These are phyloP conservation scores for Urosaurus nigricauda DNA, from an alignment of 2,797 vertebrate genomes.

Conservation along the genomic window DNA sequence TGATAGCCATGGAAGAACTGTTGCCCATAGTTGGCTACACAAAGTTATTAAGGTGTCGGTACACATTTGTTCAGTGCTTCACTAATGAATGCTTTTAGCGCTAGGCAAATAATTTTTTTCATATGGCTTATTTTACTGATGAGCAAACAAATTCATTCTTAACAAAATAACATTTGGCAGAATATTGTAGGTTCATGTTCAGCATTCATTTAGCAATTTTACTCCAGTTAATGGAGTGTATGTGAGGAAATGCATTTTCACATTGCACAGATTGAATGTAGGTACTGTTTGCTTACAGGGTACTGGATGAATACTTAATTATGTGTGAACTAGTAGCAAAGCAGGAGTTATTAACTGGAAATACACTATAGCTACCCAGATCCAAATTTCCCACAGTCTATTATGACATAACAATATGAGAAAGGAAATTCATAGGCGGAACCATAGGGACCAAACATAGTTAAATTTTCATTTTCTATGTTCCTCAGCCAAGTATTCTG, in stretches of 20 bases:
- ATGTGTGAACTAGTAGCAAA: conserved; percentile 69
- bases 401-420: not conserved
- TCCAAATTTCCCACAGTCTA: conserved; percentile 34
- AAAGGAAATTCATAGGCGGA: conserved; percentile 50
- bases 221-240: conserved; percentile 21
- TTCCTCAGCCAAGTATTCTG: not conserved
- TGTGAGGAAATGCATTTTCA: conserved; percentile 43
- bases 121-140: conserved; percentile 54
- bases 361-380: conserved; percentile 61
- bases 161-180: conserved; percentile 56
- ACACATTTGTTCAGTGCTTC: conserved; percentile 25
- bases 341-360: conserved; percentile 67
- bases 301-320: conserved; percentile 77
- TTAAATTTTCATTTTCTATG: conserved; percentile 26
- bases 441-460: conserved; percentile 17
- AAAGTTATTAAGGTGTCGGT: conserved; percentile 3
- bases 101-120: conserved; percentile 48
- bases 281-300: conserved; percentile 67
- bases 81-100: conserved; percentile 43
- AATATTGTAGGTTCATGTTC: conserved; percentile 32
- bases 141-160: conserved; percentile 63
- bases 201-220: conserved; percentile 52
- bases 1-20: conserved; percentile 1
- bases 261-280: conserved; percentile 55
- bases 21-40: conserved; percentile 27